phyloP scores from a whole-genome alignment of 2,888 invertebrate genomes.

The Augiades crinisus region DNA sequence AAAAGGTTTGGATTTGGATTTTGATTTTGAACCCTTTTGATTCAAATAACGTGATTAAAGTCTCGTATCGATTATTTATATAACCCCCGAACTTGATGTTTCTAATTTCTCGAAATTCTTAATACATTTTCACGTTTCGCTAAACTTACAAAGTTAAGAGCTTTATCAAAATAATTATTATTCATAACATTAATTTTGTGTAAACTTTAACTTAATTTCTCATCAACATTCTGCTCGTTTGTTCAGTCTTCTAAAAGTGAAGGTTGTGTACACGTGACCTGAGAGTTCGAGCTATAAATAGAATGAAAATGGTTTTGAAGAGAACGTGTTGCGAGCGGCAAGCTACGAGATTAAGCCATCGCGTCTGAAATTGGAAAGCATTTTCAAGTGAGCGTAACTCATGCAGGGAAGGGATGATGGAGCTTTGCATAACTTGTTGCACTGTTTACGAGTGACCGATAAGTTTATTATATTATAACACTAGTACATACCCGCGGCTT shows the following conservation, averaged over 20 bases:
- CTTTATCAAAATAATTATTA: not conserved
- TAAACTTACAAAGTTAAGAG: not conserved
- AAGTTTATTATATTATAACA: too few relatives aligned
- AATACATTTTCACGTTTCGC: not conserved
- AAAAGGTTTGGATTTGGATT: too few relatives aligned
- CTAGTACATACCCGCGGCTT: too few relatives aligned
- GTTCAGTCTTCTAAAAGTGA: not conserved
- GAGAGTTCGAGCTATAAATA: constrained; percentile 9
- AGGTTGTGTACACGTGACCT: constrained; percentile 8
- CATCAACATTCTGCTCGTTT: not conserved
- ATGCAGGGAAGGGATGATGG: not conserved
- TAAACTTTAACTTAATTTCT: not conserved
- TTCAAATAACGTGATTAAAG: too few relatives aligned
- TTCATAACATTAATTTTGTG: not conserved
- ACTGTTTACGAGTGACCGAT: not conserved
- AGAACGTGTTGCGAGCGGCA: constrained; percentile 14
- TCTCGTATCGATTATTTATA: too few relatives aligned
- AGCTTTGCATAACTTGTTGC: not conserved
- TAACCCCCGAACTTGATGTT: too few relatives aligned
- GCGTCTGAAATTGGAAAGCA: constrained; percentile 19
- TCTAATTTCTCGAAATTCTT: not conserved
- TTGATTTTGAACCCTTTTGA: too few relatives aligned
- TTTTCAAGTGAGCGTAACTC: constrained; percentile 19
- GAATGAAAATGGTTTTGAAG: constrained; percentile 17
- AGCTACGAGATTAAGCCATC: constrained; percentile 14